phyloP scores from a whole-genome alignment of 2,113 vertebrate genomes.

The Ancistrus triradiatus region DNA sequence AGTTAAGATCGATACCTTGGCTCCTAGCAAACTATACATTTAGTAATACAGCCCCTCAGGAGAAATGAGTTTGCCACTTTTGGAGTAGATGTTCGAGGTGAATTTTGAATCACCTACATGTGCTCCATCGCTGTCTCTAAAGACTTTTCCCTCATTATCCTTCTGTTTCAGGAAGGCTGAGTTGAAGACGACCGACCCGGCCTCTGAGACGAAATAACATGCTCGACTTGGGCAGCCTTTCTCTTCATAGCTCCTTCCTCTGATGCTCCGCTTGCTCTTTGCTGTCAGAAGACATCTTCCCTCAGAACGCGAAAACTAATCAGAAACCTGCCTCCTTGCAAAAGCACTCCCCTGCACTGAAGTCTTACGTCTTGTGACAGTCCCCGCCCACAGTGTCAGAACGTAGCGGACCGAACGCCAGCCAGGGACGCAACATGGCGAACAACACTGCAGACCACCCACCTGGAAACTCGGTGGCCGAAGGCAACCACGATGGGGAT shows the following conservation, averaged over 20 bases:
- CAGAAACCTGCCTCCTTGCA: no score
- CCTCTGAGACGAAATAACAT: slow-evolving; percentile 62
- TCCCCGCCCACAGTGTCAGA: slow-evolving; percentile 1
- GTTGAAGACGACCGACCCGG: slow-evolving; percentile 63
- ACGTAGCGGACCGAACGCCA: background rate
- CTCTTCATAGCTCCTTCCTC: slow-evolving; percentile 60
- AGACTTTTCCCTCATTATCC: slow-evolving; percentile 36
- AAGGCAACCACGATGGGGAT: slow-evolving; percentile 82
- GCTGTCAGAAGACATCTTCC: slow-evolving; percentile 29
- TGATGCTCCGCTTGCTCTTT: slow-evolving; percentile 54
- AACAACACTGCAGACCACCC: slow-evolving; percentile 84
- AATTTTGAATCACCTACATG: no score
- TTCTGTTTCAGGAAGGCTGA: slow-evolving; percentile 55
- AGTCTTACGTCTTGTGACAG: slow-evolving; percentile 17
- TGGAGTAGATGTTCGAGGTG: no score
- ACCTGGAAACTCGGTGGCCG: slow-evolving; percentile 78
- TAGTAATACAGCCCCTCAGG: no score
- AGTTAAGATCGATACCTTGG: no score
- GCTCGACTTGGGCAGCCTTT: slow-evolving; percentile 67
- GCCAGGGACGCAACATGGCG: slow-evolving; percentile 66
- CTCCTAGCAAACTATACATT: no score
- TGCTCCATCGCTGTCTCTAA: slow-evolving; percentile 3
- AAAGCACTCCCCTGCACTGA: background rate
- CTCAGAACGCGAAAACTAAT: no score
- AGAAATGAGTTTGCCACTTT: no score